Percentiles rank a stretch among this genome's conserved stretches.
phyloP scores from a whole-genome alignment of 2,113 vertebrate genomes.

The Heptranchias perlo region DNA sequence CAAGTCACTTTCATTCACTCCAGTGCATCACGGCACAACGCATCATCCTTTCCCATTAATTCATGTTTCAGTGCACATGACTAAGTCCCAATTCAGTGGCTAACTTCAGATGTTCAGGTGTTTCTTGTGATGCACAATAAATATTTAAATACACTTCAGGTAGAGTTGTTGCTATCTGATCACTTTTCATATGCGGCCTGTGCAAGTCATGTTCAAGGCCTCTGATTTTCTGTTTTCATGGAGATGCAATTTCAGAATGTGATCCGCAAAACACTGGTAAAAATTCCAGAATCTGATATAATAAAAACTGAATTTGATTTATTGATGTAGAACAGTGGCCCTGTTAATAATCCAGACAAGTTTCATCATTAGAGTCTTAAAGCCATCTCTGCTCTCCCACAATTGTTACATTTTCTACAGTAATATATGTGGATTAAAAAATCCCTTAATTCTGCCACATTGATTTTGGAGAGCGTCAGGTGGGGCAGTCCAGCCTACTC shows the following conservation, averaged over 20 bases:
- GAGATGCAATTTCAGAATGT: background rate
- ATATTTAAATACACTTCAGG: slow-evolving; percentile 30
- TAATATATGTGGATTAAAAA: background rate
- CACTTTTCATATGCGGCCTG: background rate
- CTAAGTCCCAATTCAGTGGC: background rate
- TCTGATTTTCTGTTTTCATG: background rate
- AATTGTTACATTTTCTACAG: background rate
- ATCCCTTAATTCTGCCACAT: background rate
- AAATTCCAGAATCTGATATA: background rate
- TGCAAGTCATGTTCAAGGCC: background rate
- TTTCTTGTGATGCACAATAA: slow-evolving; percentile 12
- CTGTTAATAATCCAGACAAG: background rate
- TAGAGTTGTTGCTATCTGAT: background rate
- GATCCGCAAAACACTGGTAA: background rate
- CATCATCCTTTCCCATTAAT: slow-evolving; percentile 2
- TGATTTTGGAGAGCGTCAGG: background rate
- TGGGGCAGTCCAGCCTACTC: background rate
- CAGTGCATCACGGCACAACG: background rate
- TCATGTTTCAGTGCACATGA: background rate
- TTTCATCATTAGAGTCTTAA: no score
- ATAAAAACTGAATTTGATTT: slow-evolving; percentile 20
- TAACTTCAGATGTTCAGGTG: background rate
- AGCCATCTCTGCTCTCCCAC: no score
- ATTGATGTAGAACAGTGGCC: background rate
- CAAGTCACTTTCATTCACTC: slow-evolving; percentile 13